phyloP scores from a whole-genome alignment of 2,888 invertebrate species.

The Athalia rosae region DNA sequence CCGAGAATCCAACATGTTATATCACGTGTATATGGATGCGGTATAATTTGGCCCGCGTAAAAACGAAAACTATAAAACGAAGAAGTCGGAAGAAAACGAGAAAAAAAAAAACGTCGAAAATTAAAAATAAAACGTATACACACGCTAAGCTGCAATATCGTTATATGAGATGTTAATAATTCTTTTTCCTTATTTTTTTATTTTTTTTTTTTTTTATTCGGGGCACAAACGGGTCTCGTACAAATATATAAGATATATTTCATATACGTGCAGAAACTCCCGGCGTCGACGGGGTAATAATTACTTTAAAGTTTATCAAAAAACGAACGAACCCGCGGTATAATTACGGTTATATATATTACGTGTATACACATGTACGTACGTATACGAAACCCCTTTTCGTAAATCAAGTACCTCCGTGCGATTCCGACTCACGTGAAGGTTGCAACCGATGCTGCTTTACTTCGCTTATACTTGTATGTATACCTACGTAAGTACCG shows the following conservation, averaged over 20 bases:
- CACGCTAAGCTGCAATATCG: too few relatives aligned
- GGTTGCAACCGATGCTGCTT: too few relatives aligned
- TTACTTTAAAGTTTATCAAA: constrained; percentile 29
- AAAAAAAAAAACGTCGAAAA: neutral
- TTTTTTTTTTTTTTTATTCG: neutral
- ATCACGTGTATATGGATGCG: too few relatives aligned
- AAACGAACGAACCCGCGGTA: constrained; percentile 29
- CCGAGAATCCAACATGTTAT: neutral
- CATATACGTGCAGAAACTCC: neutral
- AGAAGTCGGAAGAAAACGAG: neutral
- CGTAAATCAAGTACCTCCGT: neutral
- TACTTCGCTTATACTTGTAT: too few relatives aligned
- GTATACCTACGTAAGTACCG: too few relatives aligned
- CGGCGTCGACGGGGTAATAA: constrained; percentile 24
- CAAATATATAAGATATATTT: neutral
- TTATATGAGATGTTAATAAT: too few relatives aligned
- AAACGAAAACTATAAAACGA: neutral
- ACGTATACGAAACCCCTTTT: constrained; percentile 1
- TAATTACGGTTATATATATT: neutral
- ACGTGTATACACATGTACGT: constrained; percentile 12
- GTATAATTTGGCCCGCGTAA: too few relatives aligned
- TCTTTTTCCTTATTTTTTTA: too few relatives aligned
- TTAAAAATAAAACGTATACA: neutral
- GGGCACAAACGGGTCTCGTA: neutral
- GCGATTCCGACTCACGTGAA: too few relatives aligned